These are phyloP conservation scores for Myotis brandtii DNA, from an alignment of 2,113 vertebrate species.

Conservation along the genomic window DNA sequence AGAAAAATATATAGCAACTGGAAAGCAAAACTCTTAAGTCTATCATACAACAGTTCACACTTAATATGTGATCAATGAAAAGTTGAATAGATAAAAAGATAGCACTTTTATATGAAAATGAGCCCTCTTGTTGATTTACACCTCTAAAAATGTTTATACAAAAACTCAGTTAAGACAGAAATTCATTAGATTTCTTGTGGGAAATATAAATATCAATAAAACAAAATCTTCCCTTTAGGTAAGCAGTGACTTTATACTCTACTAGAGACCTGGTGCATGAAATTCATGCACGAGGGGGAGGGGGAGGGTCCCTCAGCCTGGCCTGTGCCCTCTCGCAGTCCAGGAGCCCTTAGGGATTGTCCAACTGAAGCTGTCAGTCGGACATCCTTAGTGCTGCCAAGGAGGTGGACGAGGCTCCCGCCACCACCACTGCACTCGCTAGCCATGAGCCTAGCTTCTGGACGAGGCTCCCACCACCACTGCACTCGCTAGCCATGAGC, in stretches of 20 bases:
- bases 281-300: too few species aligned
- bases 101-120: not conserved
- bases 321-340: too few species aligned
- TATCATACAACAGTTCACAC: not conserved
- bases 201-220: constrained; percentile 27
- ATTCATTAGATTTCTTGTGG: constrained; percentile 23
- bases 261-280: not conserved
- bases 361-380: too few species aligned
- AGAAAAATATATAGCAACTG: not conserved
- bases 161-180: constrained; percentile 39
- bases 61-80: constrained; percentile 47
- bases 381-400: too few species aligned
- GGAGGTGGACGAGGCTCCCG: too few species aligned
- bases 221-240: not conserved
- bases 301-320: too few species aligned
- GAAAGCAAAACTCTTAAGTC: not conserved
- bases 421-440: too few species aligned
- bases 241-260: not conserved
- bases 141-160: constrained; percentile 20
- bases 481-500: too few species aligned
- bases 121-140: not conserved
- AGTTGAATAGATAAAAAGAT: constrained; percentile 30
- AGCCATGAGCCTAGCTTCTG: too few species aligned
- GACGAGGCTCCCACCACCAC: too few species aligned
- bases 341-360: too few species aligned